Conservation (phyloP, 2,888 invertebrate genomes). For the Aleiodes testaceus region DNA sequence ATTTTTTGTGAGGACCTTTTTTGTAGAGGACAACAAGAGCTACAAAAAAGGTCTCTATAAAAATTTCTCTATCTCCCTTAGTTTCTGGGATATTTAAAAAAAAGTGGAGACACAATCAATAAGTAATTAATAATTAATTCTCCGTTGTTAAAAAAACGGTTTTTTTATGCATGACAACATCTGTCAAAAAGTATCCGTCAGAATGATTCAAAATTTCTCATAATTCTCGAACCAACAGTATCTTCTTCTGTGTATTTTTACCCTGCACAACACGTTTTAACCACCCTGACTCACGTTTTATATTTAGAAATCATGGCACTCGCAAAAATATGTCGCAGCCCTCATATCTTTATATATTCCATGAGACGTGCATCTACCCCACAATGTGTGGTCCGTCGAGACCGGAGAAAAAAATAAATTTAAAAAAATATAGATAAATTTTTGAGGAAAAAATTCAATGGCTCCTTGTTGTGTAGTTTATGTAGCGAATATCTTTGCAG, state of each 20-base stretch:
- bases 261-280: conserved; percentile 42
- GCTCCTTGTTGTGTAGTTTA: too few relatives aligned
- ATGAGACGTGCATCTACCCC: conserved; percentile 48
- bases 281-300: conserved; percentile 56
- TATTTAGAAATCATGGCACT: conserved; percentile 55
- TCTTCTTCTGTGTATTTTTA: conserved; percentile 51
- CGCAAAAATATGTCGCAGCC: conserved; percentile 67
- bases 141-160: neutral
- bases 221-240: conserved; percentile 3
- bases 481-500: neutral
- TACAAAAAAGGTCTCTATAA: too few relatives aligned
- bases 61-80: too few relatives aligned
- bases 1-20: too few relatives aligned
- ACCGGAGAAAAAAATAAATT: neutral
- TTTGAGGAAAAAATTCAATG: neutral
- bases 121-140: too few relatives aligned
- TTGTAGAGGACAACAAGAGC: too few relatives aligned
- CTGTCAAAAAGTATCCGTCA: conserved; percentile 12
- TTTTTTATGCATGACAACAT: neutral
- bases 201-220: neutral
- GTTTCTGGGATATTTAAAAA: too few relatives aligned
- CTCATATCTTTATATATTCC: conserved; percentile 63
- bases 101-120: too few relatives aligned
- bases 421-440: conserved; percentile 14
- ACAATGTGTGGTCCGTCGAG: conserved; percentile 20